These are phyloP conservation scores for Synaphobranchus kaupii DNA, from an alignment of 2,797 vertebrate genomes.

Conservation along the genomic window DNA sequence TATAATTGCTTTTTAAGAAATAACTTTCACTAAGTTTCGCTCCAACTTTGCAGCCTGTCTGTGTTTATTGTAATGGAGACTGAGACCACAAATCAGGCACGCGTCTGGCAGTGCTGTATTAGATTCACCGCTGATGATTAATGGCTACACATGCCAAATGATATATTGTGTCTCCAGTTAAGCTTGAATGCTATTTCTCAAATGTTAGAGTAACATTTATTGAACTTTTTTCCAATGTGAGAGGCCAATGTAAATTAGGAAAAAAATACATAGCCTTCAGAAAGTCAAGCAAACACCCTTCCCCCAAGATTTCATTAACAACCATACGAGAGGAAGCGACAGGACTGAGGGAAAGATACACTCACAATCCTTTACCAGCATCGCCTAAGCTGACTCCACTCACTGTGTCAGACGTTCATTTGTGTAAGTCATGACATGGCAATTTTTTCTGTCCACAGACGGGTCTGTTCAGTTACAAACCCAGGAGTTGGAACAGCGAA, in stretches of 20 bases:
- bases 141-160: background rate
- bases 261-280: background rate
- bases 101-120: background rate
- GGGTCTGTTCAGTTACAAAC: background rate
- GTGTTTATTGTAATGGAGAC: background rate
- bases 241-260: background rate
- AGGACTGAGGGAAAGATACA: background rate
- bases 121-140: background rate
- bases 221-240: background rate
- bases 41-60: background rate
- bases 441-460: background rate
- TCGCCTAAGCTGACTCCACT: no score
- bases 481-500: background rate
- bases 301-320: no score
- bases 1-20: background rate
- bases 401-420: background rate
- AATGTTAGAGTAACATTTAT: background rate
- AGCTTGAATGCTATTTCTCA: background rate
- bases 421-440: background rate
- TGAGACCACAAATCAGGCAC: background rate
- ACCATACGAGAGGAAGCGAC: background rate
- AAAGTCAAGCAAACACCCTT: background rate
- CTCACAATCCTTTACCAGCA: background rate
- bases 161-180: background rate
- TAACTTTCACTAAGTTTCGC: background rate